Evolutionary conservation across 2,797 vertebrate genomes (phyloP).

Genomic region (Notamacropus eugenii): DNA sequence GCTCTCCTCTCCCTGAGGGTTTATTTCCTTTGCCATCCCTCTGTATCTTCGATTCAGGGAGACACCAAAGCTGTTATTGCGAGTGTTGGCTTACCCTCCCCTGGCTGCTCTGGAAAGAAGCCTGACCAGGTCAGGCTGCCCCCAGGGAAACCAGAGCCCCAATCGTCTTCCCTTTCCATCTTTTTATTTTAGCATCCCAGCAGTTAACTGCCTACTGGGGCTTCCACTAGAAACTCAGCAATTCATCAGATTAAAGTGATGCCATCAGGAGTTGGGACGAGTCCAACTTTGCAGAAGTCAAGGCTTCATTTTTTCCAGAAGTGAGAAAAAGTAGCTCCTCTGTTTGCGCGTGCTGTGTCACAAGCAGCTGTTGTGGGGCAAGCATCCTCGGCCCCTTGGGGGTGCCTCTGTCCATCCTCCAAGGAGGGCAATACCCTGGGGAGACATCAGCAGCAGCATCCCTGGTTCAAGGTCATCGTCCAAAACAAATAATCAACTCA

Average conservation of each 20-base stretch:
- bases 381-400: not conserved
- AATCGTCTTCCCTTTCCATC: conserved; percentile 69
- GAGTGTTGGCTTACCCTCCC: conserved; percentile 63
- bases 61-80: conserved; percentile 76
- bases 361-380: conserved; percentile 7
- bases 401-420: not conserved
- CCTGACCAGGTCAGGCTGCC: conserved; percentile 14
- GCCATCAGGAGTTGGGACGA: conserved; percentile 25
- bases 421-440: not conserved
- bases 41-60: conserved; percentile 9
- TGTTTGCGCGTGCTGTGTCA: not conserved
- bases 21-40: conserved; percentile 70
- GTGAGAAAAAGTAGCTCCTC: not conserved
- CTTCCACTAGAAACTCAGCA: not conserved
- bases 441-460: rapidly evolving
- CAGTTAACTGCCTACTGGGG: conserved; percentile 41
- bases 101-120: conserved; percentile 55
- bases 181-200: conserved; percentile 68
- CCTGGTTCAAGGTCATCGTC: not conserved
- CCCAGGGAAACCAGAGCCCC: conserved; percentile 78
- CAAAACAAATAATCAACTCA: not conserved
- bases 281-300: conserved; percentile 45
- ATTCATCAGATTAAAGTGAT: conserved; percentile 65
- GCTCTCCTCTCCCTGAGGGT: not conserved
- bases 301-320: conserved; percentile 49